phyloP scores from a whole-genome alignment of 2,113 vertebrate genomes.

The Crotalus tigris region DNA sequence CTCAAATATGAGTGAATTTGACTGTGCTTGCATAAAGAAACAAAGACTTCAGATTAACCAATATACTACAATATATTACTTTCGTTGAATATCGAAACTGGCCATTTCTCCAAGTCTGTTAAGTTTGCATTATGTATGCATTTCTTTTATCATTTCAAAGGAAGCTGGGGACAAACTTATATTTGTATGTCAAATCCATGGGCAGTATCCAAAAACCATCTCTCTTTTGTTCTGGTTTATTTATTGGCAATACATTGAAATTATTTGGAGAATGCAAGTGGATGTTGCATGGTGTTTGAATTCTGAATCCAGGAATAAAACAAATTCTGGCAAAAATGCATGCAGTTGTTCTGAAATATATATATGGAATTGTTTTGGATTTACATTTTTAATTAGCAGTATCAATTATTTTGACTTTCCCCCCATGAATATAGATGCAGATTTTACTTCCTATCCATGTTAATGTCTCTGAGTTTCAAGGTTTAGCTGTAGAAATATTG shows the following conservation, averaged over 20 bases:
- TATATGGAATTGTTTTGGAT: constrained; percentile 14
- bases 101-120: background rate
- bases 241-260: constrained; percentile 59
- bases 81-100: background rate
- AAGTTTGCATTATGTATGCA: constrained; percentile 9
- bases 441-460: background rate
- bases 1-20: background rate
- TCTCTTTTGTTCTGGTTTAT: constrained; percentile 26
- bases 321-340: constrained; percentile 37
- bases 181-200: constrained; percentile 51
- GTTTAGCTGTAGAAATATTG: background rate
- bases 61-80: constrained; percentile 14
- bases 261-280: constrained; percentile 70
- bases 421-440: background rate
- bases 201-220: constrained; percentile 41
- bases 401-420: constrained; percentile 37
- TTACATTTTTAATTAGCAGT: constrained; percentile 48
- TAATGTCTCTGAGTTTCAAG: background rate
- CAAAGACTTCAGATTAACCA: background rate
- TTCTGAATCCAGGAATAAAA: constrained; percentile 40
- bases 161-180: constrained; percentile 41
- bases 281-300: constrained; percentile 54
- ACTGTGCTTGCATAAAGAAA: background rate
- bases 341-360: constrained; percentile 42
- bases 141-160: constrained; percentile 41